Percentiles rank a stretch among this genome's conserved stretches.
These are phyloP conservation scores for Phallusia fumigata DNA, from an alignment of 23 tunicate genomes.

Conservation along the genomic window DNA sequence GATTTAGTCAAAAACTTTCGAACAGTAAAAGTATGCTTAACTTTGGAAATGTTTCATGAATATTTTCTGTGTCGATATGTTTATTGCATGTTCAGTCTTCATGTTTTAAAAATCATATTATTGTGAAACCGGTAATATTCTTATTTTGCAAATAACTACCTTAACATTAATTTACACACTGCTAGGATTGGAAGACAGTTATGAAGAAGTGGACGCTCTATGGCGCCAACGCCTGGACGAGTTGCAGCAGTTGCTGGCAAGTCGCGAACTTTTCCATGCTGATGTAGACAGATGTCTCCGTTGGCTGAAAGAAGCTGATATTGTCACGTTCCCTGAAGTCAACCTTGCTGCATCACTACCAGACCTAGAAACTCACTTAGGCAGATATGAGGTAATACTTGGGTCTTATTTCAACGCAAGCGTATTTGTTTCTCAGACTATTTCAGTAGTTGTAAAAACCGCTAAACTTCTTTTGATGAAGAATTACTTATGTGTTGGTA, in stretches of 20 bases:
- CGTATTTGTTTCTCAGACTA: too few relatives aligned
- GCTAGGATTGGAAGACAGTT: slow-evolving; percentile 69
- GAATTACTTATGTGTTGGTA: background rate
- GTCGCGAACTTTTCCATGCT: slow-evolving; percentile 86
- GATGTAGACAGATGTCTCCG: slow-evolving; percentile 80
- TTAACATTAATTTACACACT: background rate
- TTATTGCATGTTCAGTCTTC: too few relatives aligned
- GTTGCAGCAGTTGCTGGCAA: slow-evolving; percentile 66
- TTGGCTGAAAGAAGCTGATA: slow-evolving; percentile 98
- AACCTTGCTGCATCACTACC: slow-evolving; percentile 78
- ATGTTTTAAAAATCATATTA: too few relatives aligned
- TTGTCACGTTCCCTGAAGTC: slow-evolving; percentile 85
- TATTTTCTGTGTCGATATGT: too few relatives aligned
- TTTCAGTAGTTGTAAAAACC: too few relatives aligned
- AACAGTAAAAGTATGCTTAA: too few relatives aligned
- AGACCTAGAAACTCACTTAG: slow-evolving; percentile 73
- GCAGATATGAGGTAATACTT: slow-evolving; percentile 70
- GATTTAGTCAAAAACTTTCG: too few relatives aligned
- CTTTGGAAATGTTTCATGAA: too few relatives aligned
- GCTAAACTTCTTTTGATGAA: too few relatives aligned
- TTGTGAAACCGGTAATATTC: background rate
- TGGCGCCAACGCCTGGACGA: slow-evolving; percentile 69
- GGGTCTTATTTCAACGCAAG: too few relatives aligned
- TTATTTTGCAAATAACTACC: background rate
- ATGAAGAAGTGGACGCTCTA: slow-evolving; percentile 64